These are phyloP conservation scores for Papilio demoleus DNA, from an alignment of 2,888 invertebrate species.

Conservation along the genomic window DNA sequence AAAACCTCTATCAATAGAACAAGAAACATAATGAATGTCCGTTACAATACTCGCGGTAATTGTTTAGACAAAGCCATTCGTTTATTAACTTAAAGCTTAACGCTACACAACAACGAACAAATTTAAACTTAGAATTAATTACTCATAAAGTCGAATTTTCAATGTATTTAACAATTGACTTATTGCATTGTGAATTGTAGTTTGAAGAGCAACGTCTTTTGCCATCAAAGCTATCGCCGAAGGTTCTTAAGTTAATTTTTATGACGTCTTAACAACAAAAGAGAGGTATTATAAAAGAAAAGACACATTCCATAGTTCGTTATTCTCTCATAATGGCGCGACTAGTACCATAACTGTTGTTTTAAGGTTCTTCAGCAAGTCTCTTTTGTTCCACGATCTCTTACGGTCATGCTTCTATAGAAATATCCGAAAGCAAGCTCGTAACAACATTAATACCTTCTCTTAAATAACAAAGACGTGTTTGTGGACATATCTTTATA, in stretches of 20 bases:
- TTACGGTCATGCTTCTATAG: constrained; percentile 54
- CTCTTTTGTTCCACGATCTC: constrained; percentile 55
- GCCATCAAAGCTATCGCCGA: constrained; percentile 78
- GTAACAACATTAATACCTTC: constrained; percentile 56
- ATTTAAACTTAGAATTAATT: constrained; percentile 46
- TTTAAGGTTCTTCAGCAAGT: constrained; percentile 56
- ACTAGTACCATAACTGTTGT: constrained; percentile 55
- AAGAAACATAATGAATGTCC: constrained; percentile 78
- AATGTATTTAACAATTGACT: constrained; percentile 28
- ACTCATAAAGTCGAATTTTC: constrained; percentile 42
- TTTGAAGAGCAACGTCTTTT: constrained; percentile 61
- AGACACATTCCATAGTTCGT: constrained; percentile 67
- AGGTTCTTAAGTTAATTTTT: constrained; percentile 77
- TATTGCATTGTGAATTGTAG: constrained; percentile 45
- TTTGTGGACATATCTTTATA: constrained; percentile 63
- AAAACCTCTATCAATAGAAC: constrained; percentile 77
- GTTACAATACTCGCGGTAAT: constrained; percentile 79
- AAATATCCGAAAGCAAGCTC: constrained; percentile 46
- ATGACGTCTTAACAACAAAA: constrained; percentile 74
- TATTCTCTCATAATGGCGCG: constrained; percentile 61
- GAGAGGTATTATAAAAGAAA: constrained; percentile 68
- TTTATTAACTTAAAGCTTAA: constrained; percentile 49
- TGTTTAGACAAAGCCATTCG: constrained; percentile 77
- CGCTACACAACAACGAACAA: constrained; percentile 40
- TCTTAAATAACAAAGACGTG: constrained; percentile 57